These are phyloP conservation scores for Oligia strigilis DNA, from an alignment of 2,888 invertebrate genomes.

Conservation along the genomic window DNA sequence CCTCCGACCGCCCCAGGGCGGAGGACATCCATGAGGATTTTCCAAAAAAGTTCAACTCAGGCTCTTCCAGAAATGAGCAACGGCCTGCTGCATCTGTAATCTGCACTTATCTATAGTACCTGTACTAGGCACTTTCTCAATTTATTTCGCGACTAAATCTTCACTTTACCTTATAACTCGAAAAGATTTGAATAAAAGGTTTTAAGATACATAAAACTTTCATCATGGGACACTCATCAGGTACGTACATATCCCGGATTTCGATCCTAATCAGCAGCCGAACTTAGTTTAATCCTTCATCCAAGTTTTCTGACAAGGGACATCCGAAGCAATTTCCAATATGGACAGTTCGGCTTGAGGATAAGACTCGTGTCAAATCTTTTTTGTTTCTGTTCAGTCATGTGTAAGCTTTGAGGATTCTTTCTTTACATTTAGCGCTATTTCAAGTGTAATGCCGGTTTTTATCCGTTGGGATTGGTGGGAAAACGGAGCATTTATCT, in stretches of 20 bases:
- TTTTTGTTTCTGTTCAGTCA: constrained; percentile 69
- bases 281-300: constrained; percentile 67
- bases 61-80: not conserved
- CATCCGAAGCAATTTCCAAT: constrained; percentile 67
- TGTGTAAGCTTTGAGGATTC: constrained; percentile 57
- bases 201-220: constrained; percentile 44
- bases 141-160: not conserved
- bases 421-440: constrained; percentile 33
- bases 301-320: constrained; percentile 66
- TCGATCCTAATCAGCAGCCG: constrained; percentile 54
- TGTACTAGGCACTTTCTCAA: not conserved
- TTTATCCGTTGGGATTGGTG: constrained; percentile 12
- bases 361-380: constrained; percentile 66
- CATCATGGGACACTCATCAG: constrained; percentile 37
- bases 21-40: too few relatives aligned
- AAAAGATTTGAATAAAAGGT: constrained; percentile 10
- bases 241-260: constrained; percentile 44
- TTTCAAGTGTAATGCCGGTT: constrained; percentile 32
- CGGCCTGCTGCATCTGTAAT: not conserved
- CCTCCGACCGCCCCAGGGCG: too few relatives aligned
- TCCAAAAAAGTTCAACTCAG: too few relatives aligned
- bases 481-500: constrained; percentile 16
- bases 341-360: constrained; percentile 58
- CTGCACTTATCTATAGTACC: not conserved
- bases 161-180: not conserved